Evolutionary conservation across 2,888 invertebrate species (phyloP), one percentile per base, ranked within the genome.

Genomic region (Oscheius sp.): DNA sequence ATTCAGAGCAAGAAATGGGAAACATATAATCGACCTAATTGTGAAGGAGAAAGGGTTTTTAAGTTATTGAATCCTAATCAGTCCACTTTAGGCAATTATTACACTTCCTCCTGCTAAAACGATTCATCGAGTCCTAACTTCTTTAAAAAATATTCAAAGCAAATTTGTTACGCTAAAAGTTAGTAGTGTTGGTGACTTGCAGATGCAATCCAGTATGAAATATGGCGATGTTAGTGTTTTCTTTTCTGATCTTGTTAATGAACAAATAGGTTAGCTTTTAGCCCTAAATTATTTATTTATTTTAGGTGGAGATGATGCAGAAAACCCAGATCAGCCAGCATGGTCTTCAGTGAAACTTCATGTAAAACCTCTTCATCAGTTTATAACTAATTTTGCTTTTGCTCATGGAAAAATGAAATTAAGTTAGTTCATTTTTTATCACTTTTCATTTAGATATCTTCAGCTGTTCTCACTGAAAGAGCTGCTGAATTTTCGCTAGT

Each of bases 241-340:
- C 45, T 69, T 69, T 64, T 39, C 63, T 8, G 69, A 64, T 64
- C 33, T 69, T 5, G n/a, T 29, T 17, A 69, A 69, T 31, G 69
- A 69, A 10, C 17, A 33, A 50, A 45, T 68, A 23, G 23, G 45
- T 53, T 12, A 5, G 15, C 5, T 48, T 61, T 61, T 20, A 23
- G 15, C 6, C n/a, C n/a, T n/a, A n/a, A n/a, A n/a, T n/a, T n/a
- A n/a, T n/a, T n/a, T n/a, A n/a, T n/a, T n/a, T n/a, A n/a, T n/a
- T n/a, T 20, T 25, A 42, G 45, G 25, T 42, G 42, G n/a, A 45
- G 42, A 2, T 15, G 27, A 27, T 17, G 12, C 46, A 4, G 55
- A 55, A 4, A 34, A n/a, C 4, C 17, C 37, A 4, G 34, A 34
- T 34, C 50, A 64, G 10, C 6, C 34, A n/a, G n/a, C 15, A 1